Base-by-base conservation (phyloP, 2,888 invertebrate genomes). In the Hydrotaea cyrtoneurina region DNA sequence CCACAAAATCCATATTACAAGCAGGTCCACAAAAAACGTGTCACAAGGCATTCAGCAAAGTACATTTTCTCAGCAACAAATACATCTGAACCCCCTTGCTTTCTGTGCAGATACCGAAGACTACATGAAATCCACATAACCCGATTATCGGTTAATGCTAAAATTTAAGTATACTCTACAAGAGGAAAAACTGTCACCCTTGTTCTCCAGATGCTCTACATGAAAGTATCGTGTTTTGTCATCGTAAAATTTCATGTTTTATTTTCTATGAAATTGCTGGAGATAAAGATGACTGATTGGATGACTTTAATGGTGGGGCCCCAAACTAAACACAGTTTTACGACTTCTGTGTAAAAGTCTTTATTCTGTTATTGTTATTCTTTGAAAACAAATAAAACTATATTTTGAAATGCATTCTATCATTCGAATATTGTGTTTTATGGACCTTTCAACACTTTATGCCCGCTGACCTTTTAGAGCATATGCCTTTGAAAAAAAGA, bases 311-410 rank as follows among this genome's bases (percentile, higher is more conserved):
- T 23, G 26, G n/a, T n/a, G n/a, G n/a, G 10, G 0, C 15, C 19
- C 4, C 21, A 11, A 8, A 39, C 39, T 1, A 39, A 39, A 39
- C 1, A 39, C 10, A 4, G 8, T 26, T 59, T 59, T 23, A 59
- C 59, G 59, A 59, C 59, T 59, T 59, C 21, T 10, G 59, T 26
- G 10, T 23, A 23, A 26, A 59, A 15, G 11, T 26, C 26, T 26
- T 59, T 23, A 13, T 23, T 23, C 46, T 69, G 46, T 69, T 46
- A 69, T 69, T 46, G 23, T 23, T 46, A 46, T 69, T 46, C 21
- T 69, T 66, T 36, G n/a, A 23, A 59, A 59, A 59, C 59, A 59
- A 59, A 69, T 69, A 69, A 69, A 69, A 69, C 69, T 21, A 59
- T 59, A 15, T 59, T 59, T 59, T 23, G 15, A 23, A 59, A 59